Conservation (phyloP, 2,113 vertebrate species). For the Prionailurus bengalensis region DNA sequence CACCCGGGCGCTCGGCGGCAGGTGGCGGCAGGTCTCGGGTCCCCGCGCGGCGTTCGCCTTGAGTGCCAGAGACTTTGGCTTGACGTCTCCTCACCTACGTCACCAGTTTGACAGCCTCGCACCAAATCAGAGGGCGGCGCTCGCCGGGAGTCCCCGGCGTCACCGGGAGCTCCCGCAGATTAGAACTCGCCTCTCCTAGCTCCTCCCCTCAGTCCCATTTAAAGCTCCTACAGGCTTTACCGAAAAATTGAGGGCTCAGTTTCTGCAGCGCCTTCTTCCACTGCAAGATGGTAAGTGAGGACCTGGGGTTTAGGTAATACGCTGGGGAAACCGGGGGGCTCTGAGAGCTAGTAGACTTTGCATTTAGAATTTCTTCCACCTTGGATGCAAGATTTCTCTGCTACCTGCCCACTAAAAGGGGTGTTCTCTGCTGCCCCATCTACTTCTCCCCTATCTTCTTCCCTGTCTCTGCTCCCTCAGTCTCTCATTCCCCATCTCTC, state of each 20-base stretch:
- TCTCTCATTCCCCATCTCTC: neutral
- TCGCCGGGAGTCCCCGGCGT: slow-evolving; percentile 82
- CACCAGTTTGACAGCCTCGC: slow-evolving; percentile 89
- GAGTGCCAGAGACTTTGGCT: slow-evolving; percentile 79
- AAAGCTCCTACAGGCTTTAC: slow-evolving; percentile 88
- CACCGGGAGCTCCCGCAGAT: slow-evolving; percentile 86
- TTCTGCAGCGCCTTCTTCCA: slow-evolving; percentile 82
- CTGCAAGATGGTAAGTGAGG: slow-evolving; percentile 91
- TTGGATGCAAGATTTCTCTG: slow-evolving; percentile 51
- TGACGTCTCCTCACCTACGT: slow-evolving; percentile 84
- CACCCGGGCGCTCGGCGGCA: neutral
- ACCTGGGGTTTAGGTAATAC: slow-evolving; percentile 26
- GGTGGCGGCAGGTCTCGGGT: slow-evolving; percentile 55
- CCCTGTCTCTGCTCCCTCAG: neutral
- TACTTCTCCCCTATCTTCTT: neutral
- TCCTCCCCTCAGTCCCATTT: slow-evolving; percentile 85
- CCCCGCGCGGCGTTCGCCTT: slow-evolving; percentile 49
- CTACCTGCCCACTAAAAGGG: slow-evolving; percentile 64
- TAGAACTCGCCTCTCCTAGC: slow-evolving; percentile 88
- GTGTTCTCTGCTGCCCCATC: neutral
- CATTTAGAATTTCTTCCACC: neutral
- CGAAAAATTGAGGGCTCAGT: slow-evolving; percentile 80
- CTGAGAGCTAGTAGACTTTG: slow-evolving; percentile 54
- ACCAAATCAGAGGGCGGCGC: slow-evolving; percentile 89
- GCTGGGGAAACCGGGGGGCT: slow-evolving; percentile 26